These are phyloP conservation scores for Drosophila fungiperda DNA, from an alignment of 2,888 invertebrate species.

Conservation along the genomic window DNA sequence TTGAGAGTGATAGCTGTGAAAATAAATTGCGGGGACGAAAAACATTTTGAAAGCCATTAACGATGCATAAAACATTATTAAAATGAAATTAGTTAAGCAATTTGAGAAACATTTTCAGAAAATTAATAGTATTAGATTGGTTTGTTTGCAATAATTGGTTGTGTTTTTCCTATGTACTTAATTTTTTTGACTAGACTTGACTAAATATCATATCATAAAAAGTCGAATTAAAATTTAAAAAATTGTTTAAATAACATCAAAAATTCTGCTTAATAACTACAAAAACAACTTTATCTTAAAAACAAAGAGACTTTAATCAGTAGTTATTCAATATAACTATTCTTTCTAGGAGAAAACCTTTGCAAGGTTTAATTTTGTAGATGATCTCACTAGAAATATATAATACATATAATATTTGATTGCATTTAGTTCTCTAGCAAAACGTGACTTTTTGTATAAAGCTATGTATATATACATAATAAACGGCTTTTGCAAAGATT, in stretches of 20 bases:
- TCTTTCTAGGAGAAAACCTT: background rate
- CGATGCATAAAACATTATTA: background rate
- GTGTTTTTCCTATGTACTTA: background rate
- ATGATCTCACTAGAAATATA: conserved; percentile 15
- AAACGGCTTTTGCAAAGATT: conserved; percentile 11
- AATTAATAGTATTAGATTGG: background rate
- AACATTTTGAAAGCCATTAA: background rate
- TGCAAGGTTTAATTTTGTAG: background rate
- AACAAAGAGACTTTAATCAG: background rate
- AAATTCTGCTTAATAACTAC: background rate
- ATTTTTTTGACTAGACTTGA: background rate
- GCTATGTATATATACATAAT: conserved; percentile 1
- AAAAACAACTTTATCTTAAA: background rate
- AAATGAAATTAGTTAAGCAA: background rate
- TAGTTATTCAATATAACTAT: background rate
- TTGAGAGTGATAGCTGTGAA: conserved; percentile 4
- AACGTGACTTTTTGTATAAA: conserved; percentile 29
- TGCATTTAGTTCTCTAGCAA: background rate
- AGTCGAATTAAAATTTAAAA: background rate
- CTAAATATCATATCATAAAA: background rate
- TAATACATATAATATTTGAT: background rate
- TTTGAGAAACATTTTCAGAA: background rate
- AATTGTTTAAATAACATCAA: background rate
- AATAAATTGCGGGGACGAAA: background rate
- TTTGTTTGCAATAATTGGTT: background rate